Evolutionary conservation across 1,140 invertebrate species (phyloP), one percentile per base, ranked within the genome.

Genomic region (Proctacanthus coquilletti): DNA sequence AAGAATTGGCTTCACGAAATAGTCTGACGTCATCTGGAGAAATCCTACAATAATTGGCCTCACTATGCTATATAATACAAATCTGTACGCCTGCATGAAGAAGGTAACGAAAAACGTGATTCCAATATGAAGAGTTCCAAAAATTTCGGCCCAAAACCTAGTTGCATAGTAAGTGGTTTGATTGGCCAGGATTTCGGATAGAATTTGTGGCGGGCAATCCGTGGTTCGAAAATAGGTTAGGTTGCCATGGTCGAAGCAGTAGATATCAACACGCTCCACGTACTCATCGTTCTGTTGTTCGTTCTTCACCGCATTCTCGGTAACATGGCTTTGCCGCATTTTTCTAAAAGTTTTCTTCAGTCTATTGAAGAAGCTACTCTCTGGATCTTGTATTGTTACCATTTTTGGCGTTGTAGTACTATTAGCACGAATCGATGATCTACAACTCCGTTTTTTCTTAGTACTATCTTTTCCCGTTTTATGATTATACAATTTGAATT

Each of bases 171-270:
- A 53, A 40, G 70, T 71, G 1, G 69, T 68, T 42, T 66, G 71
- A 40, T 75, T 66, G 0, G 70, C 70, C 21, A 69, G 49, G 21
- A 63, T 57, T 35, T 75, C 71, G 0, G 70, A 65, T 4, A 55
- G 46, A 13, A 75, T 51, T 27, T 69, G 47, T 4, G 74, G 74
- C 29, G 70, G 64, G 2, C 58, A 60, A 45, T 77, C 74, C 2
- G 72, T 75, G 8, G 72, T 75, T 44, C 60, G 56, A 43, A 69
- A 68, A 45, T 72, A 75, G 57, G 68, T 67, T 4, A 71, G 66
- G 45, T 69, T 71, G 27, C 74, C 73, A 45, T 76, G 72, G 49
- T 77, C 75, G 43, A 77, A 77, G 31, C 73, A 74, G 52, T 77
- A 77, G 27, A 75, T 66, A 40, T 76, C 74, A 5, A 52, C 52